Percentiles rank a stretch among this genome's conserved stretches.
These are phyloP conservation scores for Pseudochirops cupreus DNA, from an alignment of 2,797 vertebrate genomes.

Conservation along the genomic window DNA sequence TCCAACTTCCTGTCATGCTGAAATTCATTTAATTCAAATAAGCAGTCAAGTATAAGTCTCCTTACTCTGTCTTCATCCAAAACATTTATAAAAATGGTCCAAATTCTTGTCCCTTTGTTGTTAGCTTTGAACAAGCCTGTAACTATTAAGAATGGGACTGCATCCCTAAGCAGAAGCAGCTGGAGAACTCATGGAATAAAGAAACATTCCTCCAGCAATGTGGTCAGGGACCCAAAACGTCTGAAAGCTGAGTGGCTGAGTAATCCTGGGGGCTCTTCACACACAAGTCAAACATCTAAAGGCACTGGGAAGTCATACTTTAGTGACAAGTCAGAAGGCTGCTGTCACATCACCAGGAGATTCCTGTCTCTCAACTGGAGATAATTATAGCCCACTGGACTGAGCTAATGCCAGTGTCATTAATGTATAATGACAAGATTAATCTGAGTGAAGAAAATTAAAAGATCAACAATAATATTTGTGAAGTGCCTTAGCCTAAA, in stretches of 20 bases:
- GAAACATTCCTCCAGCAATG: rapidly evolving
- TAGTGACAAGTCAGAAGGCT: conserved; percentile 49
- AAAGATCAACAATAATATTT: conserved; percentile 58
- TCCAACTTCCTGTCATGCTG: neutral
- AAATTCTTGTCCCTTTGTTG: neutral
- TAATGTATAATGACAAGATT: conserved; percentile 70
- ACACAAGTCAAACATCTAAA: conserved; percentile 6
- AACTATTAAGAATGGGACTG: neutral
- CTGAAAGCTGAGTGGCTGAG: neutral
- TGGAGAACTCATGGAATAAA: neutral
- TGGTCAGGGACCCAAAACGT: neutral
- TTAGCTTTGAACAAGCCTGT: neutral
- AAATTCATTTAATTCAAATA: neutral
- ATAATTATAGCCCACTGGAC: conserved; percentile 75
- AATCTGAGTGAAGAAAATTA: conserved; percentile 64
- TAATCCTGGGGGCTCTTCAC: neutral
- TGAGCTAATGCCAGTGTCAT: conserved; percentile 76
- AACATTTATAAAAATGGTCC: neutral
- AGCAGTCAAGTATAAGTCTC: neutral
- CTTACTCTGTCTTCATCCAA: neutral
- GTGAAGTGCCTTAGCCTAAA: conserved; percentile 65
- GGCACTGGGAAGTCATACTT: conserved; percentile 33
- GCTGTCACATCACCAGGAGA: conserved; percentile 71
- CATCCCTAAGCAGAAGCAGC: neutral
- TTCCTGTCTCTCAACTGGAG: conserved; percentile 71